Base-by-base conservation (phyloP, 2,113 vertebrate genomes). In the Rissa tridactyla region DNA sequence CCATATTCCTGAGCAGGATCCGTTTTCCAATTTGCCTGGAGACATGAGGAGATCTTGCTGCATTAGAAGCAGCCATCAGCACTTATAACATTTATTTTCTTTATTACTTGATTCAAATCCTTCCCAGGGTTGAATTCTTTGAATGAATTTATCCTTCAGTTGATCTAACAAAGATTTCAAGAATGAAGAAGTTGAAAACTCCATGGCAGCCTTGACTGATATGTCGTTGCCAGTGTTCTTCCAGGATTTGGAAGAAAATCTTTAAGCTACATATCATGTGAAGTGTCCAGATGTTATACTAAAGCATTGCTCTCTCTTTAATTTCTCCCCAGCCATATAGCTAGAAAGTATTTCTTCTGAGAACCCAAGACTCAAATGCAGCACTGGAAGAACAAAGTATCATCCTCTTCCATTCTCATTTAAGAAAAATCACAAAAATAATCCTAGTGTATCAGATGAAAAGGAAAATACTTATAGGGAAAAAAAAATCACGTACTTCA, bases 401-500 rank as follows among this genome's bases (percentile, higher is more conserved):
- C 25, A 21, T 27, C 15, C 3, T 51, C 26, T 58, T 73, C 58
- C 22, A 36, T 51, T 71, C 20, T 30, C 25, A 60, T 52, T 60
- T 8, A 2, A 52, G 21, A 42, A 54, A 9, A 70, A n/a, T 51
- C 57, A 54, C 29, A 15, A 19, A 47, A 19, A 22, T 38, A 62
- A 49, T 12, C 15, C 13, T 27, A 47, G 25, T 26, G 2, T 5
- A 40, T 17, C 34, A 58, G 58, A 52, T 36, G 22, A 75, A 87
- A 82, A 47, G 1, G 10, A 73, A 66, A 64, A 36, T 51, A 87
- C 32, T 77, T 5, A 25, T 2, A 26, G 21, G 49, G 51, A 4
- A 36, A 64, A 40, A 57, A 77, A 40, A 46, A n/a, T 10, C 5
- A 18, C 1, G 0, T n/a, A 29, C 5, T 69, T 40, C 1, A 64